Evolutionary conservation across 23 tunicate genomes (phyloP).

Genomic region (Oikopleura albicans): DNA sequence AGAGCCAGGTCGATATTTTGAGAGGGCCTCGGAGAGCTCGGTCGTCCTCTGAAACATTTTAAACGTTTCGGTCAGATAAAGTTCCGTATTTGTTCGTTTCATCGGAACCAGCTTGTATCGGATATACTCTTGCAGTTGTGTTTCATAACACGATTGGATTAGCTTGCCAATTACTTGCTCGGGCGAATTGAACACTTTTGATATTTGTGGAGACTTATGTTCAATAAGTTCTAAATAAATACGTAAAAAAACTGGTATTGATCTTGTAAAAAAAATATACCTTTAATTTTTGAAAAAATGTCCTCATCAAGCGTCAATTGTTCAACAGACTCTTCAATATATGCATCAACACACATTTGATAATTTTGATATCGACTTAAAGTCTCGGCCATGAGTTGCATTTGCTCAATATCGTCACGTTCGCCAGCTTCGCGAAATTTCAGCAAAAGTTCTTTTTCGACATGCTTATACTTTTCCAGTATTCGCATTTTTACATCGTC

Average conservation of each 20-base stretch:
- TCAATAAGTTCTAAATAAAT: neutral
- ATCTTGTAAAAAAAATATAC: no score
- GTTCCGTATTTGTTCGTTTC: neutral
- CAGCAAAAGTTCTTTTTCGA: constrained; percentile 39
- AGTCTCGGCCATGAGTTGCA: constrained; percentile 58
- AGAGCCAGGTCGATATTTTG: neutral
- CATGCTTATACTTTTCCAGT: constrained; percentile 18
- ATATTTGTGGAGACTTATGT: constrained; percentile 17
- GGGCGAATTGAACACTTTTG: constrained; percentile 55
- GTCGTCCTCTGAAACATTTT: neutral
- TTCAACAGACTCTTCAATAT: constrained; percentile 49
- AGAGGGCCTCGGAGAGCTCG: neutral
- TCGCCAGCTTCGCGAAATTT: constrained; percentile 63
- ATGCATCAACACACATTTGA: constrained; percentile 83
- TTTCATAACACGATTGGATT: constrained; percentile 44
- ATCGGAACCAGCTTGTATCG: constrained; percentile 24
- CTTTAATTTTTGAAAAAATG: neutral
- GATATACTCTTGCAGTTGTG: constrained; percentile 41
- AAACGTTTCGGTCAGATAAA: neutral
- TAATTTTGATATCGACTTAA: constrained; percentile 22
- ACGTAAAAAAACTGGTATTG: no score
- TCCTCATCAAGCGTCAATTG: neutral
- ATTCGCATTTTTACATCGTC: constrained; percentile 27
- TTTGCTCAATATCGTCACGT: constrained; percentile 38
- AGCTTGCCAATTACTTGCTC: constrained; percentile 90